phyloP scores from a whole-genome alignment of 2,797 vertebrate species.

The Margarornis squamiger region DNA sequence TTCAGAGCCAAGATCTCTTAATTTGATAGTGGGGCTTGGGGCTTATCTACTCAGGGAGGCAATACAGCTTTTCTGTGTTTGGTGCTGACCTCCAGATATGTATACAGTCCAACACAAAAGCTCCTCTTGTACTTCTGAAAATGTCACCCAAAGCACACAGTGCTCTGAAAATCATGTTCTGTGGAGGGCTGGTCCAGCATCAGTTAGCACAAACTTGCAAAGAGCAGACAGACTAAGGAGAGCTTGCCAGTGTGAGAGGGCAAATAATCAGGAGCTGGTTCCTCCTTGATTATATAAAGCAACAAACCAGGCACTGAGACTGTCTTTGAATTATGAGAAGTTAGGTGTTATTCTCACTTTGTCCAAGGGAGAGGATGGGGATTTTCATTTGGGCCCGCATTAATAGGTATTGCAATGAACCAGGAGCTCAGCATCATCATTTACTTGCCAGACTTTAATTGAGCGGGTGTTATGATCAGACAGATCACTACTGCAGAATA shows the following conservation, averaged over 20 bases:
- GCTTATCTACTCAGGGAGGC: background rate
- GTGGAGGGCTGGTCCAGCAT: background rate
- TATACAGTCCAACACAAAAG: constrained; percentile 33
- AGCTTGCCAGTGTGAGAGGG: background rate
- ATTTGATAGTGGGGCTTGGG: background rate
- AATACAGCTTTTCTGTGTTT: background rate
- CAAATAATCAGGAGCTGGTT: background rate
- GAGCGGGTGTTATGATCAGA: background rate
- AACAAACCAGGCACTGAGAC: background rate
- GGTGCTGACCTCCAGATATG: constrained; percentile 17
- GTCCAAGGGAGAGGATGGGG: fast-evolving
- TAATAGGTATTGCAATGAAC: background rate
- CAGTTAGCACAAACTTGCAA: background rate
- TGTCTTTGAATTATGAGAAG: background rate
- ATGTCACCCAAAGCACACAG: constrained; percentile 41
- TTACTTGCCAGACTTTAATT: fast-evolving
- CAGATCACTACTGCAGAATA: background rate
- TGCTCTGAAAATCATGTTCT: background rate
- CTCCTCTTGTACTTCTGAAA: constrained; percentile 40
- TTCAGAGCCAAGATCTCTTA: constrained; percentile 12
- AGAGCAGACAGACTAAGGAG: background rate
- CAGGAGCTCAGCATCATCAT: background rate
- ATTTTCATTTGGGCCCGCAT: background rate
- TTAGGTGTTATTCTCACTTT: background rate
- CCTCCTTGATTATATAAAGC: background rate